Evolutionary conservation across 2,113 vertebrate genomes (phyloP), one percentile per base, ranked within the genome.

Genomic region (Oceanites oceanicus): DNA sequence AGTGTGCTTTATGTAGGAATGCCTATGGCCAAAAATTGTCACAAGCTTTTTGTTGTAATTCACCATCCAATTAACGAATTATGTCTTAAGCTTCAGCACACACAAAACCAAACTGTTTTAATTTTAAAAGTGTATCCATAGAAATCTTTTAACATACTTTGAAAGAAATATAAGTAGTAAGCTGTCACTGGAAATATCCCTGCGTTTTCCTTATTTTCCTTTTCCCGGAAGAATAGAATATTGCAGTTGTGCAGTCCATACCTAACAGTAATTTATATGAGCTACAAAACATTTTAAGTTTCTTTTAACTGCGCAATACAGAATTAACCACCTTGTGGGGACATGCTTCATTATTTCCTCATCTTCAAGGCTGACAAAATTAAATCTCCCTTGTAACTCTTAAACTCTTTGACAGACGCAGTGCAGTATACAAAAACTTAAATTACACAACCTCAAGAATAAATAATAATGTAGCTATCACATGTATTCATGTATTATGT

Each of bases 11-110:
- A 92, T 32, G 45, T 49, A 61, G 1, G 4, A 92, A 92, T 38
- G 67, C 63, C 88, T 80, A 63, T n/a, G 55, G 83, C 56, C 80
- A 96, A 94, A 82, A 94, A 68, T 44, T 67, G 80, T 85, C 77
- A 92, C 56, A 82, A 87, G 50, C 49, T 84, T 95, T 95, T 94
- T 89, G 34, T 67, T 40, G 23, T 21, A 96, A 96, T 52, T 96
- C 80, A 73, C 76, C 5, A 4, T 87, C 81, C 49, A 66, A 77
- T 86, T 94, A 94, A 85, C 3, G 12, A 95, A 91, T 89, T 84
- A 67, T 53, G 15, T 81, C 47, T 91, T 63, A 81, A 84, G 73
- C 68, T 94, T 87, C 65, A 89, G 73, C 56, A 91, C 32, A 71
- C 83, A 86, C 8, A 67, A 80, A 86, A 32, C 0, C 34, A 95